These are phyloP conservation scores for Ranitomeya variabilis DNA, from an alignment of 2,113 vertebrate genomes.

Conservation along the genomic window DNA sequence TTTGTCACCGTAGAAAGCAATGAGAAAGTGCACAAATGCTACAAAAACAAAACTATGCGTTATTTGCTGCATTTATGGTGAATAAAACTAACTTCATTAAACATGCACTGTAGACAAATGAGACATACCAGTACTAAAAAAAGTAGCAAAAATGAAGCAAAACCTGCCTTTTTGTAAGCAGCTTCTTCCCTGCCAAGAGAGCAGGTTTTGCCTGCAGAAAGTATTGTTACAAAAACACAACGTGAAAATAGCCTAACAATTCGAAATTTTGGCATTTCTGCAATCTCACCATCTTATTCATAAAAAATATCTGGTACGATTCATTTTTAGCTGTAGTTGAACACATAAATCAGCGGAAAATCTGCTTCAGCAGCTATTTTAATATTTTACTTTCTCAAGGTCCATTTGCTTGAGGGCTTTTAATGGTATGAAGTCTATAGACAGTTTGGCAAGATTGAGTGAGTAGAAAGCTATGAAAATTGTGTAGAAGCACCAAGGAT, in stretches of 20 bases:
- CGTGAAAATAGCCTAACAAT: not conserved
- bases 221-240: too few species aligned
- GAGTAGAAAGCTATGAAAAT: constrained; percentile 15
- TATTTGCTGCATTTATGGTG: too few species aligned
- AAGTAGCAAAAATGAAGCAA: too few species aligned
- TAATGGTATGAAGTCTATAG: constrained; percentile 17
- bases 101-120: too few species aligned
- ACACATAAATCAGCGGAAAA: constrained; percentile 1
- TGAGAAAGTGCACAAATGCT: too few species aligned
- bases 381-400: constrained; percentile 41
- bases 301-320: not conserved
- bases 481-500: constrained; percentile 17
- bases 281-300: constrained; percentile 22
- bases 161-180: too few species aligned
- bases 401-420: constrained; percentile 38
- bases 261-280: not conserved
- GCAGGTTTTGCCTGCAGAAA: too few species aligned
- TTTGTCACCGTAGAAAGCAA: too few species aligned
- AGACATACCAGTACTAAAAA: too few species aligned
- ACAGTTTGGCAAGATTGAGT: constrained; percentile 27
- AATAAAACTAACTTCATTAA: too few species aligned
- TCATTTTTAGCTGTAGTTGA: constrained; percentile 23
- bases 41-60: too few species aligned
- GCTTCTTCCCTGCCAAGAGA: too few species aligned
- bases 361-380: constrained; percentile 30